Evolutionary conservation across 2,113 vertebrate species (phyloP).

Genomic region (Gasterosteus nipponicus): DNA sequence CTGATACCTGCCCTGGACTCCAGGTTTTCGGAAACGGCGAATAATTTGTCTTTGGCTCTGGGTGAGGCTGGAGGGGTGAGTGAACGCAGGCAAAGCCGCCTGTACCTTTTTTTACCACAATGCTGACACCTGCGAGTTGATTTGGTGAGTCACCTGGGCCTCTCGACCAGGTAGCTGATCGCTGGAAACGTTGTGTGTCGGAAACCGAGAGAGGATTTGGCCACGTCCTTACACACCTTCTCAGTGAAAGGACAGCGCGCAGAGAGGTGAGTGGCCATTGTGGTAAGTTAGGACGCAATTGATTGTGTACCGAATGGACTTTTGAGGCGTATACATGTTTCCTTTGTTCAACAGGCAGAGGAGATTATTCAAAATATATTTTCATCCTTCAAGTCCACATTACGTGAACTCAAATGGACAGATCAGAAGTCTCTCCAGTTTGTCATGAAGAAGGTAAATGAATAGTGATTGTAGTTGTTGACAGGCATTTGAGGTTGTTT

Average conservation of each 20-base stretch:
- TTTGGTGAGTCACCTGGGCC: constrained; percentile 16
- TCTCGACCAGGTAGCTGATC: constrained; percentile 68
- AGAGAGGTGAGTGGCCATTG: constrained; percentile 58
- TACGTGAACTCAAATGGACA: constrained; percentile 68
- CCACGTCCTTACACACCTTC: constrained; percentile 60
- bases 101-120: not conserved
- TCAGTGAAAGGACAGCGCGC: constrained; percentile 58
- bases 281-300: not conserved
- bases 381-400: constrained; percentile 71
- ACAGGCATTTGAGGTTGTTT: not conserved
- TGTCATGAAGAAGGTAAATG: constrained; percentile 72
- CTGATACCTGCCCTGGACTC: constrained; percentile 80
- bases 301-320: not conserved
- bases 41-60: constrained; percentile 59
- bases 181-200: constrained; percentile 78
- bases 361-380: constrained; percentile 73
- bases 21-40: constrained; percentile 72
- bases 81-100: not conserved
- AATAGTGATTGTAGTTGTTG: not conserved
- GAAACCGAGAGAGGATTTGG: constrained; percentile 77
- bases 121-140: not conserved
- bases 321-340: not conserved
- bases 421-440: constrained; percentile 50
- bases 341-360: constrained; percentile 68
- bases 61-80: constrained; percentile 65